Evolutionary conservation across 2,888 invertebrate species (phyloP), one percentile per base, ranked within the genome.

Genomic region (Pammene fasciana): DNA sequence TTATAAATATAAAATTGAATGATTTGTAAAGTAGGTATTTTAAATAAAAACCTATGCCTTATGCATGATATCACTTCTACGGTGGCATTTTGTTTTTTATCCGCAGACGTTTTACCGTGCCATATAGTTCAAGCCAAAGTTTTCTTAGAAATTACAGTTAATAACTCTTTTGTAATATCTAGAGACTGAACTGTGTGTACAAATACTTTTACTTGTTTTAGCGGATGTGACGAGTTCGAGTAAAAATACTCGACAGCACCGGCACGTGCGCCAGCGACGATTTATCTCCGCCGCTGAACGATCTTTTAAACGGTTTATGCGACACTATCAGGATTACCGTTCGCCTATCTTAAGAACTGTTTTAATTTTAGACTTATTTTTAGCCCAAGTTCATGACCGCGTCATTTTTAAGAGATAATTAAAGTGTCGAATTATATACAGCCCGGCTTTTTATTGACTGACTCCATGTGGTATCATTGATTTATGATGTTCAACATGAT

Each of bases 271-370:
- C 50, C 10, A 6, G 26, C 18, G 50, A 62, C 62, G 62, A 62
- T 62, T 62, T 41, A 52, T 62, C 38, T 9, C n/a, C 50, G 5
- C 50, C 5, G 38, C 50, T 52, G 18, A 62, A 62, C 52, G 62
- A 50, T 62, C 50, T 62, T 52, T 62, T 62, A 62, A 62, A 62
- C n/a, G 62, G 18, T 62, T 62, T 62, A 62, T 52, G 62, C 26
- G 50, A 62, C 41, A 62, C 10, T n/a, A 62, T 62, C 62, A 18
- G 50, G 61, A 61, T 61, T 50, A 61, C 38, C 46, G 46, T 46
- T n/a, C 46, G 48, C n/a, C 9, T 14, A 13, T 36, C 16, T 18
- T 16, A 16, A 16, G 36, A 10, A n/a, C 46, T n/a, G 9, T 26
- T 6, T 36, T 60, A 26, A 26, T 26, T 26, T 26, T 26, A 26